Evolutionary conservation across 2,797 vertebrate genomes (phyloP).

Genomic region (Tokudaia tokunoshimensis): DNA sequence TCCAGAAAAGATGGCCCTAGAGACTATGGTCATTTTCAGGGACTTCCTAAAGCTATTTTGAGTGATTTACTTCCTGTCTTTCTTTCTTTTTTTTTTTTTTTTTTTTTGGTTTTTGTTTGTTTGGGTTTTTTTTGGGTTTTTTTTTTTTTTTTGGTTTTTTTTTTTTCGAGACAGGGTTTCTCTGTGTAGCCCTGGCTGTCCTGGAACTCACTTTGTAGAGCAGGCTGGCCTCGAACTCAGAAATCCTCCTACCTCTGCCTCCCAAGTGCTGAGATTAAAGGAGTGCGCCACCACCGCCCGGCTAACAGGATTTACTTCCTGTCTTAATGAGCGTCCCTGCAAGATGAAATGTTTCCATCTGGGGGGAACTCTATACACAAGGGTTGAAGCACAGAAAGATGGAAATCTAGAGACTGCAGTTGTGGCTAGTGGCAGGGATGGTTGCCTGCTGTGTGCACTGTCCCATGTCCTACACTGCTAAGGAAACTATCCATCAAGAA

Average conservation of each 20-base stretch:
- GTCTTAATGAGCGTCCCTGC: background rate
- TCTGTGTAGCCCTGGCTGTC: too few relatives aligned
- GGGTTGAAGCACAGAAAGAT: background rate
- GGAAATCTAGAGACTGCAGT: background rate
- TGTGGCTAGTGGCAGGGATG: rapidly evolving
- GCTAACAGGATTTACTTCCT: background rate
- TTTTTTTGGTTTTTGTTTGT: too few relatives aligned
- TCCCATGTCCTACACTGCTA: background rate
- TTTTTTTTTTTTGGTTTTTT: too few relatives aligned
- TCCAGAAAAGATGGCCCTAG: background rate
- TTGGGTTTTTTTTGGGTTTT: too few relatives aligned
- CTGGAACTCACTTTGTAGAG: too few relatives aligned
- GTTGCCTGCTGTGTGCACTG: background rate
- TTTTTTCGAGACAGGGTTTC: too few relatives aligned
- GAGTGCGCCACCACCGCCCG: too few relatives aligned
- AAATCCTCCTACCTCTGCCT: too few relatives aligned
- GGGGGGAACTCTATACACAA: too few relatives aligned
- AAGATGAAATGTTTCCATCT: background rate
- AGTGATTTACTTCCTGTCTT: background rate
- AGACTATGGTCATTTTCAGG: background rate
- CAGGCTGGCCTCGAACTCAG: too few relatives aligned
- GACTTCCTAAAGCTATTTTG: background rate
- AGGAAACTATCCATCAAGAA: background rate
- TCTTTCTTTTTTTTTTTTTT: too few relatives aligned
- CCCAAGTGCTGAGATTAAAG: too few relatives aligned